Percentiles rank a stretch among this genome's conserved stretches.
phyloP scores from a whole-genome alignment of 1,140 invertebrate genomes.

The Bombus picipes region DNA sequence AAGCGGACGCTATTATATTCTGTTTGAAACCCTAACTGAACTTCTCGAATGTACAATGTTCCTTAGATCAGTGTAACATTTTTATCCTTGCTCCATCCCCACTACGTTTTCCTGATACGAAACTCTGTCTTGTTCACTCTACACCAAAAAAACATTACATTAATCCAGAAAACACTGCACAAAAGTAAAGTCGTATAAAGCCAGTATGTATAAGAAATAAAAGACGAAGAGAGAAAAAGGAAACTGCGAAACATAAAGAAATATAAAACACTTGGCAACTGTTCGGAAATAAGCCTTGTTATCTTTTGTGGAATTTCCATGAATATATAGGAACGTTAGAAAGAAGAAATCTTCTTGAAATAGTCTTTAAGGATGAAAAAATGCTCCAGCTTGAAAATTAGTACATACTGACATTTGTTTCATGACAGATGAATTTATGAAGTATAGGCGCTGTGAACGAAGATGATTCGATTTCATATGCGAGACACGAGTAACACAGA shows the following conservation, averaged over 20 bases:
- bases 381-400: background rate
- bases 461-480: background rate
- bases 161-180: background rate
- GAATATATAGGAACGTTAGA: background rate
- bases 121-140: no score
- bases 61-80: no score
- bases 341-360: conserved; percentile 2
- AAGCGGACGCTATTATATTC: background rate
- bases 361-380: background rate
- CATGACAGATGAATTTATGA: background rate
- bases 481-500: conserved; percentile 2
- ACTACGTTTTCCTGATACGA: no score
- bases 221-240: background rate
- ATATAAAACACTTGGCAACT: background rate
- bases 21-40: background rate
- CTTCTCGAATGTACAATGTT: no score
- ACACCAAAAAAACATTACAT: background rate
- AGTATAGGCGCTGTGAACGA: background rate
- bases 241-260: background rate
- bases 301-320: background rate
- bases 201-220: background rate
- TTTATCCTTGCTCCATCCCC: no score
- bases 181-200: background rate
- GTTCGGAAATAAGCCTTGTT: background rate
- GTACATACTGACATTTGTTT: background rate